phyloP scores from a whole-genome alignment of 2,797 vertebrate species.

The Hippopotamyrus pictus region DNA sequence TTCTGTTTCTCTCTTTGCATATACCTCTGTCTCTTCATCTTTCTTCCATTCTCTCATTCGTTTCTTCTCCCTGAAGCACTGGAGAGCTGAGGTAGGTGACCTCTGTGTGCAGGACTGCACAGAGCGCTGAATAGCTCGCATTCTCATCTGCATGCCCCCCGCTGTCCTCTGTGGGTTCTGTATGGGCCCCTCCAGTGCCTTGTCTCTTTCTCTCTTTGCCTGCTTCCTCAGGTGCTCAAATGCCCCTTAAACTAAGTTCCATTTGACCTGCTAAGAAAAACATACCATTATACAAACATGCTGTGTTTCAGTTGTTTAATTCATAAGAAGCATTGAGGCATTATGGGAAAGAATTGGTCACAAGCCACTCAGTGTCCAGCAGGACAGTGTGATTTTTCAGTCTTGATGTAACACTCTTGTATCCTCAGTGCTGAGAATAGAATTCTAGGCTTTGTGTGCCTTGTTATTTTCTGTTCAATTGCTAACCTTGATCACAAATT shows the following conservation, averaged over 20 bases:
- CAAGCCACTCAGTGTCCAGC: neutral
- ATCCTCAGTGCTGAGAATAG: neutral
- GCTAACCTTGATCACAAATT: neutral
- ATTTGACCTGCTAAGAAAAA: neutral
- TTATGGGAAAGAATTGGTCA: neutral
- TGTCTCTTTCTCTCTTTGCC: neutral
- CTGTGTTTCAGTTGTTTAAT: neutral
- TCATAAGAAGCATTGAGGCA: neutral
- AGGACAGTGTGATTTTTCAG: neutral
- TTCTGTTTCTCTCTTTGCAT: constrained; percentile 25
- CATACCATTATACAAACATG: neutral
- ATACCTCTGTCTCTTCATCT: constrained; percentile 41
- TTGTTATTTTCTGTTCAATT: neutral
- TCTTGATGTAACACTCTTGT: neutral
- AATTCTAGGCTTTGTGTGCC: neutral
- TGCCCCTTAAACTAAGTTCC: neutral
- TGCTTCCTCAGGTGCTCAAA: neutral
- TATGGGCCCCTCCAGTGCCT: constrained; percentile 5
- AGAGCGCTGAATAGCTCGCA: constrained; percentile 39
- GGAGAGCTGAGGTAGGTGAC: constrained; percentile 71
- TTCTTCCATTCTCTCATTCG: constrained; percentile 42
- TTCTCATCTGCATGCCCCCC: constrained; percentile 45
- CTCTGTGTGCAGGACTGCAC: constrained; percentile 37
- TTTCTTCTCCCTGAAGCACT: constrained; percentile 60
- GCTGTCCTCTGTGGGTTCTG: neutral